phyloP scores from a whole-genome alignment of 2,113 vertebrate species.

The Daboia siamensis region DNA sequence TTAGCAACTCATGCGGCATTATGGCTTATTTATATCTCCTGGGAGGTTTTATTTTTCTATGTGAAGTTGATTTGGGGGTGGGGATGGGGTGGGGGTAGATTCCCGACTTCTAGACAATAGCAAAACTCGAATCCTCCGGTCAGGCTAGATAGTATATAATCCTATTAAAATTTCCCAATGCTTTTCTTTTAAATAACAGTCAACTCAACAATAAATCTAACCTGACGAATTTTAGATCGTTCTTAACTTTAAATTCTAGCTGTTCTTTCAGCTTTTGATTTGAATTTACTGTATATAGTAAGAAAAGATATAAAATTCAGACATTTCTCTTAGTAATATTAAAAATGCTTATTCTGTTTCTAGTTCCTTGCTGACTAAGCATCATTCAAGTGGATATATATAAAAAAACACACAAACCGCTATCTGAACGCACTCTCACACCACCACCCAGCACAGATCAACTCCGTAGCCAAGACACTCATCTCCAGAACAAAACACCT shows the following conservation, averaged over 20 bases:
- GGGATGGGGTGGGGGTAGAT: background rate
- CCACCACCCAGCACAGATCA: no score
- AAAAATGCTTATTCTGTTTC: background rate
- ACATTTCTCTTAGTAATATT: background rate
- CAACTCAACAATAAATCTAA: background rate
- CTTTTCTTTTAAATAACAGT: background rate
- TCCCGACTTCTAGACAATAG: background rate
- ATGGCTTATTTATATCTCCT: constrained; percentile 1
- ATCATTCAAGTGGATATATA: background rate
- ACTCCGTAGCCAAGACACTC: no score
- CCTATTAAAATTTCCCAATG: background rate
- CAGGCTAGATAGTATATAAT: background rate
- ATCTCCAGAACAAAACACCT: no score
- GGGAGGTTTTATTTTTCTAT: background rate
- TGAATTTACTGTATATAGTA: background rate
- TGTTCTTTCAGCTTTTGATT: background rate
- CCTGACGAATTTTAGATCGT: background rate
- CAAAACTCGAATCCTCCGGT: background rate
- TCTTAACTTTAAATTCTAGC: background rate
- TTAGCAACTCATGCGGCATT: background rate
- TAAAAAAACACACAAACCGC: no score
- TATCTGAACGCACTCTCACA: no score
- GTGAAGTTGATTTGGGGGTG: background rate
- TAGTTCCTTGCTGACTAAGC: background rate
- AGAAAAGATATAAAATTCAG: background rate